Conservation (phyloP, 2,113 vertebrate species). For the Penelope pileata region DNA sequence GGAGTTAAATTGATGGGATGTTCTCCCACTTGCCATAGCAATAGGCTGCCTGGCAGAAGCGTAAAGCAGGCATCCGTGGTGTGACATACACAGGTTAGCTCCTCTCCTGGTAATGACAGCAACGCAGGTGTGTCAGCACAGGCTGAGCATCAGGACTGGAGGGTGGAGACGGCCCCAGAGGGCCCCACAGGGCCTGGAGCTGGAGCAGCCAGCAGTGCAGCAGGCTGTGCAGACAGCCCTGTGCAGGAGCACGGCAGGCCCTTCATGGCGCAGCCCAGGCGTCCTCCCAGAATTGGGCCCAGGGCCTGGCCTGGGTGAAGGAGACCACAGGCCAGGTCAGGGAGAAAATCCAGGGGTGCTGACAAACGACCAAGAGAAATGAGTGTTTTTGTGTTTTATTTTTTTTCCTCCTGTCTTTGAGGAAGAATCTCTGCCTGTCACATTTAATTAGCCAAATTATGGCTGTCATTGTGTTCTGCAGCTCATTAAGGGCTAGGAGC, state of each 20-base stretch:
- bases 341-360: background rate
- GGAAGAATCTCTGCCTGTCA: background rate
- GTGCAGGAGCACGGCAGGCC: background rate
- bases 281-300: fast-evolving
- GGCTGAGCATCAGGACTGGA: background rate
- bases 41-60: background rate
- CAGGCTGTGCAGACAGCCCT: background rate
- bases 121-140: background rate
- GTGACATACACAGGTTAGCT: fast-evolving
- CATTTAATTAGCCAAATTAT: slow-evolving; percentile 47
- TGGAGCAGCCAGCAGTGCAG: background rate
- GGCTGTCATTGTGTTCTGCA: slow-evolving; percentile 4
- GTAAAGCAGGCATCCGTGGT: background rate
- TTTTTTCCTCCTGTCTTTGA: background rate
- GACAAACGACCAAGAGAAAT: background rate
- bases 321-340: background rate
- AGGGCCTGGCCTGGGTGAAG: background rate
- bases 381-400: background rate
- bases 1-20: background rate
- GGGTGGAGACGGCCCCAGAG: background rate
- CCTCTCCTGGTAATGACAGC: background rate
- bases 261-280: fast-evolving
- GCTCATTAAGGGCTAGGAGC: slow-evolving; percentile 16
- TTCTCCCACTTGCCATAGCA: background rate
- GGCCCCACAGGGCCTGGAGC: background rate